Evolutionary conservation across 2,888 invertebrate genomes (phyloP).

Genomic region (Latheticus oryzae): DNA sequence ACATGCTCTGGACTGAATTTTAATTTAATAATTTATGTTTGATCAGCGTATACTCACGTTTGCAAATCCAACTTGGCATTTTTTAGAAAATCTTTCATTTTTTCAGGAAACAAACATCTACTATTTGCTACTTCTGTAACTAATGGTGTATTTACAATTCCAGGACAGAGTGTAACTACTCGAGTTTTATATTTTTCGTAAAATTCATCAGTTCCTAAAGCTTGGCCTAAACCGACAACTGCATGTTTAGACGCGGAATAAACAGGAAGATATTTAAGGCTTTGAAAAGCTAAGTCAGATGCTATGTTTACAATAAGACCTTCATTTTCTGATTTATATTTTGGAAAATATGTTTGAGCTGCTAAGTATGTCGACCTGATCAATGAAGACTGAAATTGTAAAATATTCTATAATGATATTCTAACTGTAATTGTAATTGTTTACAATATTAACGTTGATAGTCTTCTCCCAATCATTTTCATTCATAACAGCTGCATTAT

Average conservation of each 20-base stretch:
- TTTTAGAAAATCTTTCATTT: background rate
- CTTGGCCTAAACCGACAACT: constrained; percentile 45
- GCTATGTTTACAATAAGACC: constrained; percentile 51
- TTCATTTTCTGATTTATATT: constrained; percentile 47
- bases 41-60: background rate
- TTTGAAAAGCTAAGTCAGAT: constrained; percentile 46
- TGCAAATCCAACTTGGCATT: background rate
- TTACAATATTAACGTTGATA: constrained; percentile 49
- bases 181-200: constrained; percentile 43
- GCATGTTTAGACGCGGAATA: constrained; percentile 49
- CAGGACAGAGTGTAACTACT: constrained; percentile 49
- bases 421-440: constrained; percentile 23
- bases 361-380: constrained; percentile 27
- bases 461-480: constrained; percentile 45
- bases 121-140: background rate
- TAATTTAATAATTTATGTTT: background rate
- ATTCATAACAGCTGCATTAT: constrained; percentile 47
- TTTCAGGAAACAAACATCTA: background rate
- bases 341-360: constrained; percentile 37
- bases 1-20: constrained; percentile 35
- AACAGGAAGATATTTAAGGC: constrained; percentile 30
- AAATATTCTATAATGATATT: no score
- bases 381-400: constrained; percentile 37
- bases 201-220: constrained; percentile 34
- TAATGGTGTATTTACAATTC: constrained; percentile 37